A percentile compares a stretch with the other conserved stretches of the same genome.
Evolutionary conservation across 1,140 invertebrate species (phyloP).

Genomic region (Tigriopus japonicus): DNA sequence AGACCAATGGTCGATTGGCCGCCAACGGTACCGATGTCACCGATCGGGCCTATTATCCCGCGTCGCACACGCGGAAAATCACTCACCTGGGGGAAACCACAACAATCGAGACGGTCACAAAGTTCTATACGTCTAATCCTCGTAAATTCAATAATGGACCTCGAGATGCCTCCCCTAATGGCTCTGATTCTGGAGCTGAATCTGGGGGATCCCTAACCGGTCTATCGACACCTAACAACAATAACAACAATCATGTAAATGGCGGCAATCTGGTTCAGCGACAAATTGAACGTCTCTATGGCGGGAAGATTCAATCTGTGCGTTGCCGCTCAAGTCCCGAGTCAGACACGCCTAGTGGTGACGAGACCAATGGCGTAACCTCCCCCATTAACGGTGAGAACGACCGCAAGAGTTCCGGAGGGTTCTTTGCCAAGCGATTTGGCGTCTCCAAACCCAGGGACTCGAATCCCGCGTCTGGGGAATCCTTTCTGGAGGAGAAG

Average conservation of each 20-base stretch:
- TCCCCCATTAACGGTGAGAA: too few species aligned
- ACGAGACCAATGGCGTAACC: too few species aligned
- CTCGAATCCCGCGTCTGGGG: background rate
- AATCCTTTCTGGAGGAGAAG: background rate
- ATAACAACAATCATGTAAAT: too few species aligned
- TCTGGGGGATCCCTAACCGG: background rate
- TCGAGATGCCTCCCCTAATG: background rate
- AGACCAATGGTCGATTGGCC: too few species aligned
- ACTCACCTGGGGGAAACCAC: too few species aligned
- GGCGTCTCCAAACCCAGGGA: background rate
- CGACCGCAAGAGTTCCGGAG: too few species aligned
- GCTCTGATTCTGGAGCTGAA: background rate
- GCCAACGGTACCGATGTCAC: too few species aligned
- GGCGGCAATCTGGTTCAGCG: conserved; percentile 7
- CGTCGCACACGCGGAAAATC: too few species aligned
- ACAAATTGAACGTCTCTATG: conserved; percentile 13
- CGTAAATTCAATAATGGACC: background rate
- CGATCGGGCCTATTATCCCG: too few species aligned
- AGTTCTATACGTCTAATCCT: too few species aligned
- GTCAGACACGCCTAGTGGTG: background rate
- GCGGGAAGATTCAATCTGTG: background rate
- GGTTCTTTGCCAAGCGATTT: too few species aligned
- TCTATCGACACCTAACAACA: background rate
- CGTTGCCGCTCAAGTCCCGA: background rate
- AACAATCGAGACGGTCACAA: too few species aligned